Conservation (phyloP, 2,888 invertebrate genomes). For the Pachymerium ferrugineum region DNA sequence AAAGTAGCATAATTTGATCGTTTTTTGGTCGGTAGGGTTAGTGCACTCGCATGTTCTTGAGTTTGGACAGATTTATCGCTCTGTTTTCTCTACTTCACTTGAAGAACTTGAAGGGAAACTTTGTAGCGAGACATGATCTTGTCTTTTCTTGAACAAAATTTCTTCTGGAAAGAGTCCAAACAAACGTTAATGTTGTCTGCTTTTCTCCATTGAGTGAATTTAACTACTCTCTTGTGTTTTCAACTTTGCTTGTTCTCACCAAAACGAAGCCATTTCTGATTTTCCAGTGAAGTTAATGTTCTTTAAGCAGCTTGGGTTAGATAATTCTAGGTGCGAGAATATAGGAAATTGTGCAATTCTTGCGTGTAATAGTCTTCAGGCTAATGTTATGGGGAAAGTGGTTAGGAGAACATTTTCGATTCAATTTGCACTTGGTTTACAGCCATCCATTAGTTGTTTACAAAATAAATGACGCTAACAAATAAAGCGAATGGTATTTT, state of each 20-base stretch:
- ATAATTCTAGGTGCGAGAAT: not conserved
- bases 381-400: not conserved
- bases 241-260: not conserved
- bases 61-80: slow-evolving; percentile 19
- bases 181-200: not conserved
- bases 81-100: slow-evolving; percentile 15
- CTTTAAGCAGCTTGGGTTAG: not conserved
- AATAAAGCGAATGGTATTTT: not conserved
- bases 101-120: slow-evolving; percentile 7
- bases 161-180: not conserved
- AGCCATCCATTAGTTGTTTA: not conserved
- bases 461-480: no score
- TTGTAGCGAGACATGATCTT: slow-evolving; percentile 19
- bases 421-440: slow-evolving; percentile 2
- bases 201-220: slow-evolving; percentile 21
- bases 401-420: not conserved
- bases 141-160: not conserved
- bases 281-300: not conserved
- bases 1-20: not conserved
- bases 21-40: not conserved
- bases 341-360: not conserved
- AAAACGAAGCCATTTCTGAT: not conserved
- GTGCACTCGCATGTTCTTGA: not conserved
- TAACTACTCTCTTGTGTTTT: not conserved
- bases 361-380: not conserved